Base-by-base conservation (phyloP, 2,113 vertebrate genomes). In the Limnothrissa miodon region DNA sequence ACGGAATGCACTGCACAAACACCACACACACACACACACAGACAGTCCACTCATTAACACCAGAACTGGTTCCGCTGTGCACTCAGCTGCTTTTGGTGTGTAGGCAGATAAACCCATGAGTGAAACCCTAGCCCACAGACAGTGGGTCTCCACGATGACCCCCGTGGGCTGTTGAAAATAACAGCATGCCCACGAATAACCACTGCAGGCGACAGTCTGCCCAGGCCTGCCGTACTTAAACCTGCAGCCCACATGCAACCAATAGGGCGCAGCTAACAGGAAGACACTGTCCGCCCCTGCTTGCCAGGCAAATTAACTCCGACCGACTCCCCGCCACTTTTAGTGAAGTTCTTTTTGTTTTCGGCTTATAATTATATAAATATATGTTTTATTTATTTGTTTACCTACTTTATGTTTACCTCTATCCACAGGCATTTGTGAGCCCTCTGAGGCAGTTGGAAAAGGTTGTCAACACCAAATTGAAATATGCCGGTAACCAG, bases 141-240 rank as follows among this genome's bases (percentile, higher is more conserved):
- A 70, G 53, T 23, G 48, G 80, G 53, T 62, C 80, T 39, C 39
- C 56, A 42, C 44, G 36, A 36, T 74, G 66, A 74, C 66, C 66
- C 66, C 66, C 66, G 66, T 19, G 66, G 92, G 93, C 92, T 91
- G 87, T 90, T 91, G 90, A 89, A 92, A 93, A 93, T 93, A 89
- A 93, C 90, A 87, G 87, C 87, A 83, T 10, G 59, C 90, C 90
- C 90, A 90, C 93, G 93, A 93, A 94, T 93, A 93, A 93, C 91
- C 87, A 87, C 87, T 90, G 91, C 86, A 80, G 88, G 66, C 89
- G 93, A 89, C 89, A 89, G 89, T 87, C 86, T 92, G 88, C 84
- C 83, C 88, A 11, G 66, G 29, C 59, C 11, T 80, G 87, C 78
- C 33, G 83, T 86, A 90, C 86, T 92, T 87, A 91, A 91, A 88